Evolutionary conservation across 2,888 invertebrate genomes (phyloP).

Genomic region (Ametastegia equiseti): DNA sequence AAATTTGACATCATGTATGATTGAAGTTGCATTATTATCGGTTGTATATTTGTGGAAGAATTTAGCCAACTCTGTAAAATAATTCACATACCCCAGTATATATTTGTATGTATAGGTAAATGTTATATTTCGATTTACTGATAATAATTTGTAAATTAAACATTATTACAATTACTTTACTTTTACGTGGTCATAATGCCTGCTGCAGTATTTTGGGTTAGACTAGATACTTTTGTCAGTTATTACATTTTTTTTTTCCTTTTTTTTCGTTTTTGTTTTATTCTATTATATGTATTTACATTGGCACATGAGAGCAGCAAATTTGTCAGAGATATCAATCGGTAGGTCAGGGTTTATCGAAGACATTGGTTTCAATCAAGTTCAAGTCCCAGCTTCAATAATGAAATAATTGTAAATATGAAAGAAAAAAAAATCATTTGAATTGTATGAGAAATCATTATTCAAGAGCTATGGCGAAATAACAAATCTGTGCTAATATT

Average conservation of each 20-base stretch:
- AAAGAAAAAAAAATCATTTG: neutral
- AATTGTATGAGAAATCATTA: neutral
- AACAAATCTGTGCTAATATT: neutral
- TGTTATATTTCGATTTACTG: constrained; percentile 29
- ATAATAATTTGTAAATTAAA: constrained; percentile 58
- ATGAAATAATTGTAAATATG: constrained; percentile 30
- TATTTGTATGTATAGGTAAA: constrained; percentile 7
- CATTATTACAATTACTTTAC: constrained; percentile 50
- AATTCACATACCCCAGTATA: constrained; percentile 12
- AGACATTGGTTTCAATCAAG: constrained; percentile 6
- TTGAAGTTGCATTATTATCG: neutral
- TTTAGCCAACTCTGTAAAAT: constrained; percentile 9
- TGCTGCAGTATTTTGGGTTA: constrained; percentile 75
- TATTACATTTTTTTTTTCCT: constrained; percentile 51
- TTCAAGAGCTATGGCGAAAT: neutral
- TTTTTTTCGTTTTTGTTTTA: neutral
- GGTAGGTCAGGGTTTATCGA: constrained; percentile 24
- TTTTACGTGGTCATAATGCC: constrained; percentile 73
- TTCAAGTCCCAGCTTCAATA: constrained; percentile 23
- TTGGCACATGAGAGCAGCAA: constrained; percentile 28
- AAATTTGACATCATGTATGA: neutral
- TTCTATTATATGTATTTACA: constrained; percentile 2
- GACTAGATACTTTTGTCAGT: constrained; percentile 68
- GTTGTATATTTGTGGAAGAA: neutral
- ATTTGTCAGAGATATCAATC: constrained; percentile 22